These are phyloP conservation scores for Drosophila gaucha DNA, from an alignment of 2,888 invertebrate genomes.

Conservation along the genomic window DNA sequence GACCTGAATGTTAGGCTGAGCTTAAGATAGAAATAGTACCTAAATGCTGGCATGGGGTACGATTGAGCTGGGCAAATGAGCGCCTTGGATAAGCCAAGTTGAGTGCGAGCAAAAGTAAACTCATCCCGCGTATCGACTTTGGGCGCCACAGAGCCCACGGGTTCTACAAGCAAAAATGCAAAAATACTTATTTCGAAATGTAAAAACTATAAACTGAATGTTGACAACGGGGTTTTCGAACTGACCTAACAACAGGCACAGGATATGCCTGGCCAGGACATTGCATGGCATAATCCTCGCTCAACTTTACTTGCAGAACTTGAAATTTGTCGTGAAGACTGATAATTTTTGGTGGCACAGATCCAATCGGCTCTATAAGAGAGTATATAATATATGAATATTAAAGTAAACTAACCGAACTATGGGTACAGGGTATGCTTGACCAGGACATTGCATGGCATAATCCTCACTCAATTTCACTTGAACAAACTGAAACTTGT, in stretches of 20 bases:
- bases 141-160: constrained; percentile 86
- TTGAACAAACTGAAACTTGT: constrained; percentile 85
- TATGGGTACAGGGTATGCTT: constrained; percentile 90
- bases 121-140: constrained; percentile 90
- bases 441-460: constrained; percentile 90
- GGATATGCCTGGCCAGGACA: constrained; percentile 92
- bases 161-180: constrained; percentile 79
- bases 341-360: constrained; percentile 87
- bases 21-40: too few relatives aligned
- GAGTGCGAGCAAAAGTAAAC: constrained; percentile 80
- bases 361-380: constrained; percentile 84
- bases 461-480: constrained; percentile 85
- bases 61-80: constrained; percentile 89
- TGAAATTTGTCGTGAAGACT: constrained; percentile 85
- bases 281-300: constrained; percentile 87
- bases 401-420: constrained; percentile 86
- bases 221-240: constrained; percentile 26
- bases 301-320: constrained; percentile 85
- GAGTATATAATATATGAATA: background rate
- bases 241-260: constrained; percentile 85
- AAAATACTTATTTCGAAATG: background rate
- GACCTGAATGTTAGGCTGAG: constrained; percentile 36
- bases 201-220: constrained; percentile 35
- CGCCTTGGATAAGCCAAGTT: constrained; percentile 85
- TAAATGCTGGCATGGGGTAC: constrained; percentile 82